Percentiles rank a stretch among this genome's conserved stretches.
Evolutionary conservation across 2,797 vertebrate species (phyloP).

Genomic region (Jordanella pulchra): DNA sequence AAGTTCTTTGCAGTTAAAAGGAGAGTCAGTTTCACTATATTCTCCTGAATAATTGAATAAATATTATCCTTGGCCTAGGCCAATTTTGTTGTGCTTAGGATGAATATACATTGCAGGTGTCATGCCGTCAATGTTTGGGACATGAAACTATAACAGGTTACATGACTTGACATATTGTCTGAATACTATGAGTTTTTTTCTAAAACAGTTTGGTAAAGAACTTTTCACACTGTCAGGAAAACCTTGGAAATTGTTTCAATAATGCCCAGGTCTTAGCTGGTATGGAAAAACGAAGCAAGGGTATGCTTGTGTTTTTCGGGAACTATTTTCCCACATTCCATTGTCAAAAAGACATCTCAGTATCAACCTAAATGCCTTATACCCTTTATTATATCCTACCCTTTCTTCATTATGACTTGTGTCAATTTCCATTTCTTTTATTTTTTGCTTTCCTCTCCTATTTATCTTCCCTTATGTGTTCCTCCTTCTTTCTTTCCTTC

Average conservation of each 20-base stretch:
- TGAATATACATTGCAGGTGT: neutral
- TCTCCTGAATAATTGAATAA: neutral
- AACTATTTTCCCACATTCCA: neutral
- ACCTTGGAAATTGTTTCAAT: neutral
- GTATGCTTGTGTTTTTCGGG: neutral
- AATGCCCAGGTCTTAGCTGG: neutral
- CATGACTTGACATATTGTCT: too few relatives aligned
- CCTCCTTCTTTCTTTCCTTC: neutral
- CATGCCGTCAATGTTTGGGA: neutral
- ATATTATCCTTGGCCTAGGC: neutral
- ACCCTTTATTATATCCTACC: too few relatives aligned
- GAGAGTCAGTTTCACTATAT: neutral
- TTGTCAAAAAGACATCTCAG: neutral
- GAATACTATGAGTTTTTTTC: neutral
- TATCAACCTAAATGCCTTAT: neutral
- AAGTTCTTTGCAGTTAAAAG: neutral
- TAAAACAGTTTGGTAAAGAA: neutral
- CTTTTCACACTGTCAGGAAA: neutral
- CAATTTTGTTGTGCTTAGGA: neutral
- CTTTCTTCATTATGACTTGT: neutral
- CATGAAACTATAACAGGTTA: neutral
- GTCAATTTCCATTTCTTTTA: too few relatives aligned
- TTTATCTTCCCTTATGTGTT: neutral
- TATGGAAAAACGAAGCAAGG: neutral
- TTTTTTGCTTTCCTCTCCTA: neutral